Evolutionary conservation across 1,140 invertebrate genomes (phyloP).

Genomic region (Vollenhovia emeryi): DNA sequence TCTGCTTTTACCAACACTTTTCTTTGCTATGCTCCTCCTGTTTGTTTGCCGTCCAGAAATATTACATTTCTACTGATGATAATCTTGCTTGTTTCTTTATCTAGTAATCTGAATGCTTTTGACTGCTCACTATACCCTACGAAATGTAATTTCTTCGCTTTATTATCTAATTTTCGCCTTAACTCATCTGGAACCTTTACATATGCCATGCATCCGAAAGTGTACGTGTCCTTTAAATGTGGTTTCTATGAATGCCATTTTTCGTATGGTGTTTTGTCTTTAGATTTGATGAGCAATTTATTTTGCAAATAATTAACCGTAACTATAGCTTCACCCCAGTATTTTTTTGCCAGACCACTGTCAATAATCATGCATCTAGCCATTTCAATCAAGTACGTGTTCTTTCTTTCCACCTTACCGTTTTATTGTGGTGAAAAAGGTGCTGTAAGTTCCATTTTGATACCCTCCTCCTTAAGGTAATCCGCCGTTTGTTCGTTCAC

Average conservation of each 20-base stretch:
- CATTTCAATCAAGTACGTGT: constrained; percentile 6
- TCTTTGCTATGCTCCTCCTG: constrained; percentile 20
- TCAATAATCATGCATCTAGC: not conserved
- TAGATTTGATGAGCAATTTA: not conserved
- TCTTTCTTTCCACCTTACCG: constrained; percentile 15
- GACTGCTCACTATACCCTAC: constrained; percentile 17
- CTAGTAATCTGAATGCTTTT: constrained; percentile 21
- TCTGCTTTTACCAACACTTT: too few species aligned
- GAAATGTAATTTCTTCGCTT: not conserved
- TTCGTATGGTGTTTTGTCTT: constrained; percentile 3
- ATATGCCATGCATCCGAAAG: constrained; percentile 13
- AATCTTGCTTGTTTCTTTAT: not conserved
- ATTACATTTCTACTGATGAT: constrained; percentile 20
- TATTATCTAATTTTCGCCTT: constrained; percentile 3
- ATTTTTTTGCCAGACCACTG: not conserved
- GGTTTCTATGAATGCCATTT: not conserved
- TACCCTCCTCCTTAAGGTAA: constrained; percentile 3
- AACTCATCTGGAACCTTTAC: not conserved
- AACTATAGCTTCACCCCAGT: constrained; percentile 24
- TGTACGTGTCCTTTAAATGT: not conserved
- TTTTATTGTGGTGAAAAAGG: constrained; percentile 9
- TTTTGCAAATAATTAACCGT: constrained; percentile 2
- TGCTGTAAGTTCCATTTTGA: constrained; percentile 6
- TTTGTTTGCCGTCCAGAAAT: not conserved
- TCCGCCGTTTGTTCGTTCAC: not conserved